A percentile compares a stretch with the other conserved stretches of the same genome.
phyloP scores from a whole-genome alignment of 2,888 invertebrate genomes.

The Oxystoma pomonae region DNA sequence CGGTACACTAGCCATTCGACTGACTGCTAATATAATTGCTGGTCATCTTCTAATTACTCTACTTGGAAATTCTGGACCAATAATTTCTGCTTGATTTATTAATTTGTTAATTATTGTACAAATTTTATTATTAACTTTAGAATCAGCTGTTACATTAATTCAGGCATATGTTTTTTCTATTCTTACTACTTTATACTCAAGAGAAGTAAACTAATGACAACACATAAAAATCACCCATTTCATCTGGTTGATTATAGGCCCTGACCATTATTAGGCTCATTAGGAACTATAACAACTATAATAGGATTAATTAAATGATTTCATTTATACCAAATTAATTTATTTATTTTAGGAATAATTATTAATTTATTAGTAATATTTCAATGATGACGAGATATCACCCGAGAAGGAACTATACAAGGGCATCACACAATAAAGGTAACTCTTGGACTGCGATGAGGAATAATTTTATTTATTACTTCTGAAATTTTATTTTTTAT shows the following conservation, averaged over 20 bases:
- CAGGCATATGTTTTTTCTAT: slow-evolving; percentile 65
- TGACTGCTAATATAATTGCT: slow-evolving; percentile 75
- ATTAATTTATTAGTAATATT: slow-evolving; percentile 52
- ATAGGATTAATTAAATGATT: slow-evolving; percentile 61
- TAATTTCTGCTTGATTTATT: slow-evolving; percentile 30
- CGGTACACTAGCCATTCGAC: slow-evolving; percentile 63
- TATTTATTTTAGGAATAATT: slow-evolving; percentile 53
- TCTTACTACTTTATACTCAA: slow-evolving; percentile 62
- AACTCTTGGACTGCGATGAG: slow-evolving; percentile 58
- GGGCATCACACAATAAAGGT: slow-evolving; percentile 60
- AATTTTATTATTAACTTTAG: slow-evolving; percentile 49
- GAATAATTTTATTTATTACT: slow-evolving; percentile 70
- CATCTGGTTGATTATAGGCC: slow-evolving; percentile 64
- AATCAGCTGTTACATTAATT: slow-evolving; percentile 60
- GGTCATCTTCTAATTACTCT: slow-evolving; percentile 65
- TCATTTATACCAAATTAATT: slow-evolving; percentile 51
- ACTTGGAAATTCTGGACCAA: slow-evolving; percentile 49
- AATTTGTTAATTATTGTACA: slow-evolving; percentile 33
- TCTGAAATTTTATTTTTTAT: slow-evolving; percentile 64
- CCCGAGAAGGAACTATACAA: slow-evolving; percentile 64
- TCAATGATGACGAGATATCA: slow-evolving; percentile 69
- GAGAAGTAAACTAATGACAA: slow-evolving; percentile 58
- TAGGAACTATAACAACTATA: slow-evolving; percentile 55
- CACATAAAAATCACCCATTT: slow-evolving; percentile 58
- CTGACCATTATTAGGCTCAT: slow-evolving; percentile 59